phyloP scores from a whole-genome alignment of 53 echinoderm and acorn worm genomes.

The Hippasteria phrygiana region DNA sequence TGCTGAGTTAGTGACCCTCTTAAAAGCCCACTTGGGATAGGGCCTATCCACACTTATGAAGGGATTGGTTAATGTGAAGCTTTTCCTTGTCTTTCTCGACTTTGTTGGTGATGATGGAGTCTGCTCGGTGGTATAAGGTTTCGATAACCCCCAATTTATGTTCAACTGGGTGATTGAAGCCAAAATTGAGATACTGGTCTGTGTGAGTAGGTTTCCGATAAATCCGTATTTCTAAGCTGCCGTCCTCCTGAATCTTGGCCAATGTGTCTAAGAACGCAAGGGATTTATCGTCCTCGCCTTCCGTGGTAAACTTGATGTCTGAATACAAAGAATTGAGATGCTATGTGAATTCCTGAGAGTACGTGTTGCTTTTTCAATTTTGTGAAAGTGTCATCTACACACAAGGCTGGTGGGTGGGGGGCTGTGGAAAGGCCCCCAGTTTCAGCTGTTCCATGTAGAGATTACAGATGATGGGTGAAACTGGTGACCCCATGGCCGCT shows the following conservation, averaged over 20 bases:
- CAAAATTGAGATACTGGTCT: constrained; percentile 53
- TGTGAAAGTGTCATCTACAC: no score
- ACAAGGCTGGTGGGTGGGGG: no score
- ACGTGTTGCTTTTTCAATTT: constrained; percentile 43
- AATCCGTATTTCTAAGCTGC: constrained; percentile 42
- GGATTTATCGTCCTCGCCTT: neutral
- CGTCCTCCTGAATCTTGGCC: constrained; percentile 18
- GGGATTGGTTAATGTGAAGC: neutral
- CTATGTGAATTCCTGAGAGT: constrained; percentile 41
- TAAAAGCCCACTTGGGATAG: constrained; percentile 49
- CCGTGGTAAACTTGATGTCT: constrained; percentile 60
- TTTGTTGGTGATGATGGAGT: constrained; percentile 20
- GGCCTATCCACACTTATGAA: constrained; percentile 33
- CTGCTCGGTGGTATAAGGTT: no score
- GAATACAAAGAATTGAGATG: constrained; percentile 60
- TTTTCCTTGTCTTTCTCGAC: constrained; percentile 19
- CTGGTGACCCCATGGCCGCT: constrained; percentile 70
- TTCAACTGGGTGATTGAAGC: constrained; percentile 41
- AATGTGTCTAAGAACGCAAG: constrained; percentile 24
- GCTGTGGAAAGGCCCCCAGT: constrained; percentile 46
- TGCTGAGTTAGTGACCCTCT: constrained; percentile 11
- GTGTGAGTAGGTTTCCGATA: constrained; percentile 68
- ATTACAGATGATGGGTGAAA: constrained; percentile 70
- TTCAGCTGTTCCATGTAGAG: constrained; percentile 70
- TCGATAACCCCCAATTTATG: constrained; percentile 48